Conservation (phyloP, 2,113 vertebrate species). For the Progne subis region DNA sequence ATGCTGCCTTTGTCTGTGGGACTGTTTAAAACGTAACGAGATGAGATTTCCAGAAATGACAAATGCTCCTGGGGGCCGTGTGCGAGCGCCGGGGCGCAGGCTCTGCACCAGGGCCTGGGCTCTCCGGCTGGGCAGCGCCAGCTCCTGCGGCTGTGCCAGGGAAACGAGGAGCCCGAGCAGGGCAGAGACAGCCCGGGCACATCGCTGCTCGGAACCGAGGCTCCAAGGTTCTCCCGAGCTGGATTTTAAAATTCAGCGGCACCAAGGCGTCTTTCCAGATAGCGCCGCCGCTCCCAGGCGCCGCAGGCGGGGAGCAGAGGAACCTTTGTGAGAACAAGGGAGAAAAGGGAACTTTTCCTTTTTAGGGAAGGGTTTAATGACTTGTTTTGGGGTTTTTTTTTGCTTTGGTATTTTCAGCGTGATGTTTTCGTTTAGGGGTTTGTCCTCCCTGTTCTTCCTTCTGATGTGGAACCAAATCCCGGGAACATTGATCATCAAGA, state of each 20-base stretch:
- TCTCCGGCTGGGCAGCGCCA: background rate
- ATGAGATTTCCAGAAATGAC: conserved; percentile 24
- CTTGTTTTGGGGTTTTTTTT: background rate
- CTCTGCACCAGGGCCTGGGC: background rate
- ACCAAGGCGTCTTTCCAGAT: accelerated
- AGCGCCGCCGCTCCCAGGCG: background rate
- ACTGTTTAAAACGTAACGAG: conserved; percentile 38
- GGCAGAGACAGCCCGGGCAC: background rate
- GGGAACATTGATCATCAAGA: background rate
- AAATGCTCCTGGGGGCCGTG: background rate
- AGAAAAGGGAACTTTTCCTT: background rate
- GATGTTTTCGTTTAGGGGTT: background rate
- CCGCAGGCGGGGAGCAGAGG: background rate
- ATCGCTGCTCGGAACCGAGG: background rate
- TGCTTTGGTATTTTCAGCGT: background rate
- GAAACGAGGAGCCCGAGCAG: background rate
- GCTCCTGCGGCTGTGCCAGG: background rate
- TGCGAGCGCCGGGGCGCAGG: background rate
- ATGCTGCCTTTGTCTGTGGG: conserved; percentile 44
- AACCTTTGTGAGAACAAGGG: background rate
- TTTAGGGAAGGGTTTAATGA: background rate
- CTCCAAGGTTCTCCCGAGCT: background rate
- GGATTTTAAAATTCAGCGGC: background rate
- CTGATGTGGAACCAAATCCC: background rate
- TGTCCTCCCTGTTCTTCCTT: background rate